Evolutionary conservation across 2,113 vertebrate species (phyloP).

Genomic region (Saccopteryx bilineata): DNA sequence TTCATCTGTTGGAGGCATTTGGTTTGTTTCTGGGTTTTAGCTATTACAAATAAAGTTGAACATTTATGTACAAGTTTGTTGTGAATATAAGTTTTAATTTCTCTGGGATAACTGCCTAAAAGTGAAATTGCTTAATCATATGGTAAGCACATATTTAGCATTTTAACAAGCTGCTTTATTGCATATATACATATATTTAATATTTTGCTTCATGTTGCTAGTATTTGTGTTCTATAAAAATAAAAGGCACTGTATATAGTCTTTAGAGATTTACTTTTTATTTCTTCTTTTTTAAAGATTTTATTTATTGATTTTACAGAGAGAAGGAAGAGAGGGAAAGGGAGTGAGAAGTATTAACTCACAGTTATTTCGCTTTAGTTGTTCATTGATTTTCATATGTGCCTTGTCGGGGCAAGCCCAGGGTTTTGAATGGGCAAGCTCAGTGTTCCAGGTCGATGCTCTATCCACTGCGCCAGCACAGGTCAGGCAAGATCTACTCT

Average conservation of each 20-base stretch:
- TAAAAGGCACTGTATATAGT: background rate
- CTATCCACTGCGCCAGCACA: no score
- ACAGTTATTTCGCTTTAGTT: no score
- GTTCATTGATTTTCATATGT: no score
- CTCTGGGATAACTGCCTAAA: background rate
- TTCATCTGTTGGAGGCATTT: background rate
- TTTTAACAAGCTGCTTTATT: background rate
- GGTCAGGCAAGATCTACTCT: background rate
- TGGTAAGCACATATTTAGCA: background rate
- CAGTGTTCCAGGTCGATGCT: no score
- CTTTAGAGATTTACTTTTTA: background rate
- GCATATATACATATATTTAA: background rate
- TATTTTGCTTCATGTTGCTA: slow-evolving; percentile 27
- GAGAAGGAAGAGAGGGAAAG: no score
- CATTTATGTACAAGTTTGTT: background rate
- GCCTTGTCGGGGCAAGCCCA: no score
- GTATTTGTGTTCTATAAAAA: background rate
- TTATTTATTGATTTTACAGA: no score
- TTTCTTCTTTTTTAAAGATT: no score
- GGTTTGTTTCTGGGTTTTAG: background rate
- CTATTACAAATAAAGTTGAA: background rate
- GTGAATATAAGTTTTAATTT: slow-evolving; percentile 29
- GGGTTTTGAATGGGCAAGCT: no score
- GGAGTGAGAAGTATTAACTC: no score
- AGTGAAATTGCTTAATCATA: background rate